Percentiles rank a stretch among this genome's conserved stretches.
Evolutionary conservation across 2,797 vertebrate genomes (phyloP).

Genomic region (Sebastes miniatus): DNA sequence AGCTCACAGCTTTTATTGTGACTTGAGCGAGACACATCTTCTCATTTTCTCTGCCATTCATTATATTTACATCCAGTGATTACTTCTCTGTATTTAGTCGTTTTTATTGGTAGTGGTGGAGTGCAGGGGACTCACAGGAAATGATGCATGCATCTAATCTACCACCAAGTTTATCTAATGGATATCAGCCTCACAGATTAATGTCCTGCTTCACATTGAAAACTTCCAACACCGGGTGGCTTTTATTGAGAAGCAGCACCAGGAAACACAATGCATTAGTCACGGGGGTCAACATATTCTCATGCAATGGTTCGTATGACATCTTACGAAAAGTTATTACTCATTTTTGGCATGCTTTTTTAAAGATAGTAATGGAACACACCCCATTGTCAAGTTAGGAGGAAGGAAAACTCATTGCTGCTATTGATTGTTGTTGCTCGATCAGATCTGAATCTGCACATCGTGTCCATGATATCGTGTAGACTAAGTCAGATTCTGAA

Average conservation of each 20-base stretch:
- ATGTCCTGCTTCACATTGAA: neutral
- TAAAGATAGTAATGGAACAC: neutral
- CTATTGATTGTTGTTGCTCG: neutral
- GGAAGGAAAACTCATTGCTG: neutral
- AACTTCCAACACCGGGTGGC: neutral
- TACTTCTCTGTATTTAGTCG: neutral
- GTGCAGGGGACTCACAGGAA: too few relatives aligned
- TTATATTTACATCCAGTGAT: neutral
- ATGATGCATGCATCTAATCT: too few relatives aligned
- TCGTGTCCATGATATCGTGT: too few relatives aligned
- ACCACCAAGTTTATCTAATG: too few relatives aligned
- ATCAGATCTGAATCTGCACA: neutral
- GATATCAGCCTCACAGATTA: too few relatives aligned
- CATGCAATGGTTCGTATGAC: too few relatives aligned
- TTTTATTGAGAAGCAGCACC: too few relatives aligned
- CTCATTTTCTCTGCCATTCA: neutral
- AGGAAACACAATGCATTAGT: too few relatives aligned
- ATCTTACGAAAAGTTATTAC: too few relatives aligned
- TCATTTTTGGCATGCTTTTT: too few relatives aligned
- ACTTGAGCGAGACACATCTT: neutral
- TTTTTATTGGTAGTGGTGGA: neutral
- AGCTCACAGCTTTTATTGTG: constrained; percentile 26
- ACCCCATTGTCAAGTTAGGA: neutral
- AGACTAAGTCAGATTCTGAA: neutral
- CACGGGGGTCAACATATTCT: too few relatives aligned